A percentile compares a stretch with the other conserved stretches of the same genome.
Conservation (phyloP, 2,113 vertebrate genomes). For the Thermophis baileyi region DNA sequence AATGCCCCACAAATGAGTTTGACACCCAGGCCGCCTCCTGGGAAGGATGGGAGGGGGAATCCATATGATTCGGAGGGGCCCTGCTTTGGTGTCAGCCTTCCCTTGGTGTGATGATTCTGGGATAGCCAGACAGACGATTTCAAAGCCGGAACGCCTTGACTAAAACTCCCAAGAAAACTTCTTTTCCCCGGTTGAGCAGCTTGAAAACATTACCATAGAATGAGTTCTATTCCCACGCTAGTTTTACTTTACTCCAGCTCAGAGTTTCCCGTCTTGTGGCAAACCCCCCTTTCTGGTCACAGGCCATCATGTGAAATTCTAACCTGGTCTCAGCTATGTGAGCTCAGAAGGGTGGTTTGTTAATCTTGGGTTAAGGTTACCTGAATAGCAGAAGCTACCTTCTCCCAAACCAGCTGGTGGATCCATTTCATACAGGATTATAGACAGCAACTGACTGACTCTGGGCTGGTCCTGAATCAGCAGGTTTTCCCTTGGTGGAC, state of each 20-base stretch:
- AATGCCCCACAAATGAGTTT: neutral
- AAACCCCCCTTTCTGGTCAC: neutral
- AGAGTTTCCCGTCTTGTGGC: neutral
- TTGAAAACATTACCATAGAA: neutral
- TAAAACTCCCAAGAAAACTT: neutral
- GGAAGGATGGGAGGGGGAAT: neutral
- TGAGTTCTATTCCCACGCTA: no score
- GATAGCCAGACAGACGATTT: neutral
- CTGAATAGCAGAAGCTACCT: neutral
- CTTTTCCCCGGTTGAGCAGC: neutral
- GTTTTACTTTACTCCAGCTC: neutral
- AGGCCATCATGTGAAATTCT: neutral
- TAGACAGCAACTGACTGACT: neutral
- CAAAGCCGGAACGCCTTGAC: no score
- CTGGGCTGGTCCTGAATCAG: neutral
- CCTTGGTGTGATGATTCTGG: neutral
- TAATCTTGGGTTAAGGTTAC: neutral
- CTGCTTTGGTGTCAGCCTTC: neutral
- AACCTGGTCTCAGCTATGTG: neutral
- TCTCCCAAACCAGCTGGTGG: neutral
- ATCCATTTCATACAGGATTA: neutral
- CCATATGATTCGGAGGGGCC: no score
- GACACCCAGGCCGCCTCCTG: neutral
- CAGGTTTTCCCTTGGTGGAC: neutral
- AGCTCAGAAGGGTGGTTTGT: neutral